phyloP scores from a whole-genome alignment of 2,888 invertebrate genomes.

The Hirtodrosophila trivittata region DNA sequence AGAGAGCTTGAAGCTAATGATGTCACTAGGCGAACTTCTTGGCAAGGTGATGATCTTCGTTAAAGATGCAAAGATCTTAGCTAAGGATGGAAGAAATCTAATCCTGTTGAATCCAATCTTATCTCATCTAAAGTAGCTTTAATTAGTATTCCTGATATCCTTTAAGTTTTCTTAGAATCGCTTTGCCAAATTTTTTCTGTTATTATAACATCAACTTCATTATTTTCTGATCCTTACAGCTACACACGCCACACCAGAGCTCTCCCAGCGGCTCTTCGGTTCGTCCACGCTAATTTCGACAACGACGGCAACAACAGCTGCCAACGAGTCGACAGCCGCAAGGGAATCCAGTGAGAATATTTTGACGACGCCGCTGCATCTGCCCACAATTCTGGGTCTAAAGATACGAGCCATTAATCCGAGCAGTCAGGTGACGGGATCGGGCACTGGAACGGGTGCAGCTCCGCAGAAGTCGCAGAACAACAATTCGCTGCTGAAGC shows the following conservation, averaged over 20 bases:
- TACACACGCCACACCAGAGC: slow-evolving; percentile 78
- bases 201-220: neutral
- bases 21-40: too few species aligned
- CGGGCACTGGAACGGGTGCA: slow-evolving; percentile 4
- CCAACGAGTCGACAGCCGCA: neutral
- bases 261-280: slow-evolving; percentile 82
- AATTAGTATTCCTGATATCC: too few species aligned
- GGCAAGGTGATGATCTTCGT: too few species aligned
- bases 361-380: slow-evolving; percentile 57
- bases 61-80: too few species aligned
- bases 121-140: too few species aligned
- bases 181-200: neutral
- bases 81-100: too few species aligned
- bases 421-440: slow-evolving; percentile 24
- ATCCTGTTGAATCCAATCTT: too few species aligned
- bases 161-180: too few species aligned
- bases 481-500: slow-evolving; percentile 80
- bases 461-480: slow-evolving; percentile 33
- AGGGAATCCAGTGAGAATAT: slow-evolving; percentile 39
- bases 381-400: slow-evolving; percentile 80
- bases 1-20: too few species aligned
- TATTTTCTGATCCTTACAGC: slow-evolving; percentile 29
- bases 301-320: slow-evolving; percentile 25
- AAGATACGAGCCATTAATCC: slow-evolving; percentile 76
- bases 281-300: slow-evolving; percentile 32